Evolutionary conservation across 2,113 vertebrate species (phyloP), one percentile per base, ranked within the genome.

Genomic region (Eulacestoma nigropectus): DNA sequence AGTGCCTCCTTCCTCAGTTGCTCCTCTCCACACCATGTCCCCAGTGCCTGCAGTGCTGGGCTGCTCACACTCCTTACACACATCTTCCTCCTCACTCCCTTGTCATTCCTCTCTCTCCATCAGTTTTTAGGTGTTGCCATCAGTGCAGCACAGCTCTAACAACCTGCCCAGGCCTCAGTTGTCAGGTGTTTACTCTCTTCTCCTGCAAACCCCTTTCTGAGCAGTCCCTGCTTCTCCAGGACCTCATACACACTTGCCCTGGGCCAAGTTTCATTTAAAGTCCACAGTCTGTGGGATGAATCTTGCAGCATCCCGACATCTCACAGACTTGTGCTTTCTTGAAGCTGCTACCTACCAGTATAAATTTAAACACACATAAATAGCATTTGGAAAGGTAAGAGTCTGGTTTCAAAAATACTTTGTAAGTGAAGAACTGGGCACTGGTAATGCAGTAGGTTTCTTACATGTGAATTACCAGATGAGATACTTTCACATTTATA

Each of bases 41-140:
- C 11, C 0, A 2, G 19, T 5, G 59, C 55, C 49, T 52, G 32
- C 35, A 19, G 3, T 1, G 21, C 57, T 10, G 32, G 60, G 50
- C 23, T 87, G 50, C 44, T 55, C 32, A 3, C 5, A 13, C 26
- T 52, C 15, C n/a, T 72, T 7, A 26, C 11, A 7, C 16, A 25
- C 41, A 27, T 9, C 7, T 37, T 33, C 6, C 67, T 60, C 39
- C 46, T 65, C 35, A 4, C n/a, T 37, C 25, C 22, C 33, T 44
- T 0, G 0, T 11, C 0, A 0, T 27, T 42, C 30, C 53, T 21
- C 59, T 62, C 44, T 65, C 64, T 47, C 63, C 76, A 46, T 13
- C 37, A 41, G 26, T 42, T 67, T 35, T 37, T 26, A 47, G 35
- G 29, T 3, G 7, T 4, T 57, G 42, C 10, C 32, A 47, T 32